Percentiles rank a stretch among this genome's conserved stretches.
phyloP scores from a whole-genome alignment of 2,113 vertebrate species.

The Lipophrys pholis region DNA sequence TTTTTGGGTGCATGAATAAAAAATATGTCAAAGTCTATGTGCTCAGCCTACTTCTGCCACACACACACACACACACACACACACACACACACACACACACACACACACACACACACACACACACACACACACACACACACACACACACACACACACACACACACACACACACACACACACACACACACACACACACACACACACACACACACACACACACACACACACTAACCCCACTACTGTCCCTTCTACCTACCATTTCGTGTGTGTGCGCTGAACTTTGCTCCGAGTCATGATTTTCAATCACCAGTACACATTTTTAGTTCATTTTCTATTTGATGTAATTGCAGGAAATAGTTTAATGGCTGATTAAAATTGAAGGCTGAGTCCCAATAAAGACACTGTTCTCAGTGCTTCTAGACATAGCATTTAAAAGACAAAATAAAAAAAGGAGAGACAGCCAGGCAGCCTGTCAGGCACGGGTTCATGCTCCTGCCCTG shows the following conservation, averaged over 20 bases:
- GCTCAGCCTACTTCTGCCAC: slow-evolving; percentile 44
- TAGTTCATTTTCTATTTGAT: slow-evolving; percentile 93
- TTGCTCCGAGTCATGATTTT: slow-evolving; percentile 94
- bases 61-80: slow-evolving; percentile 73
- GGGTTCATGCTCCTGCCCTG: slow-evolving; percentile 69
- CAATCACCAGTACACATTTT: slow-evolving; percentile 93
- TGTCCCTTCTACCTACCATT: slow-evolving; percentile 19
- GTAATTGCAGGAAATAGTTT: slow-evolving; percentile 97
- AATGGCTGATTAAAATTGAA: slow-evolving; percentile 95
- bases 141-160: slow-evolving; percentile 62
- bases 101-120: slow-evolving; percentile 74
- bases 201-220: slow-evolving; percentile 8
- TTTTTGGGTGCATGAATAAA: slow-evolving; percentile 84
- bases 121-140: slow-evolving; percentile 3
- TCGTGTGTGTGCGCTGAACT: slow-evolving; percentile 87
- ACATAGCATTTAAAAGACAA: slow-evolving; percentile 58
- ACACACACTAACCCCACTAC: background rate
- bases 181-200: slow-evolving; percentile 74
- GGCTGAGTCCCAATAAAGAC: slow-evolving; percentile 87
- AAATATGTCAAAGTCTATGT: slow-evolving; percentile 84
- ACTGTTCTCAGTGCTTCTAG: slow-evolving; percentile 46
- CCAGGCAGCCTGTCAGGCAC: slow-evolving; percentile 17
- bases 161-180: slow-evolving; percentile 73
- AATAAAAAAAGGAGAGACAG: slow-evolving; percentile 2
- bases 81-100: slow-evolving; percentile 72